Evolutionary conservation across 2,888 invertebrate species (phyloP).

Genomic region (Dorcus parallelipipedus): DNA sequence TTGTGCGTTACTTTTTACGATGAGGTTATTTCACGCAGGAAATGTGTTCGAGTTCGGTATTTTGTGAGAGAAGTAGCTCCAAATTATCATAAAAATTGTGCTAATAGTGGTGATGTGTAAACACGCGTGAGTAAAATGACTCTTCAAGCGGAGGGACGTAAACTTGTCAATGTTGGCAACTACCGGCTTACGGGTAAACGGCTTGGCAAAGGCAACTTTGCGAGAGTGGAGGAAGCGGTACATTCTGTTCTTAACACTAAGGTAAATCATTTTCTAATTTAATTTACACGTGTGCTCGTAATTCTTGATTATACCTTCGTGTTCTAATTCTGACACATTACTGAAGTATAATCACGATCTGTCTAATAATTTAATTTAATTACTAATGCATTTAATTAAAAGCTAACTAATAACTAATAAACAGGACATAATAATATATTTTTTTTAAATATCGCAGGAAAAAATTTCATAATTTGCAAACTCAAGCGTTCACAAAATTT

Average conservation of each 20-base stretch:
- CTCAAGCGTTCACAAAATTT: no score
- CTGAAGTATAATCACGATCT: no score
- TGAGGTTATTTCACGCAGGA: slow-evolving; percentile 32
- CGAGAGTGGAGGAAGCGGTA: slow-evolving; percentile 69
- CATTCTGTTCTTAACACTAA: slow-evolving; percentile 66
- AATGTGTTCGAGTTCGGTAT: slow-evolving; percentile 31
- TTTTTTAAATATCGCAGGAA: no score
- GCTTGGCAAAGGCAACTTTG: slow-evolving; percentile 74
- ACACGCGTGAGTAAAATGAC: slow-evolving; percentile 34
- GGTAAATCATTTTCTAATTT: slow-evolving; percentile 46
- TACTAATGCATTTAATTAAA: no score
- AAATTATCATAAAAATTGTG: slow-evolving; percentile 33
- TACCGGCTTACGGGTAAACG: slow-evolving; percentile 68
- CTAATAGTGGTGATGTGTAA: slow-evolving; percentile 29
- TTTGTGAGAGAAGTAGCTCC: slow-evolving; percentile 20
- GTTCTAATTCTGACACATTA: no score
- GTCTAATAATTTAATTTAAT: no score
- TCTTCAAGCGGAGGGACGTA: slow-evolving; percentile 34
- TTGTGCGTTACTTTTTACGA: slow-evolving; percentile 33
- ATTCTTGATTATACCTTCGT: no score
- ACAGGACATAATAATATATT: no score
- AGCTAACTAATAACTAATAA: no score
- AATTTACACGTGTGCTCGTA: no score
- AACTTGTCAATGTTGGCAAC: slow-evolving; percentile 63
- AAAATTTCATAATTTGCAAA: no score